These are phyloP conservation scores for Epizoanthus fatuus DNA, from an alignment of 92 coral and sea anemone genomes.

Conservation along the genomic window DNA sequence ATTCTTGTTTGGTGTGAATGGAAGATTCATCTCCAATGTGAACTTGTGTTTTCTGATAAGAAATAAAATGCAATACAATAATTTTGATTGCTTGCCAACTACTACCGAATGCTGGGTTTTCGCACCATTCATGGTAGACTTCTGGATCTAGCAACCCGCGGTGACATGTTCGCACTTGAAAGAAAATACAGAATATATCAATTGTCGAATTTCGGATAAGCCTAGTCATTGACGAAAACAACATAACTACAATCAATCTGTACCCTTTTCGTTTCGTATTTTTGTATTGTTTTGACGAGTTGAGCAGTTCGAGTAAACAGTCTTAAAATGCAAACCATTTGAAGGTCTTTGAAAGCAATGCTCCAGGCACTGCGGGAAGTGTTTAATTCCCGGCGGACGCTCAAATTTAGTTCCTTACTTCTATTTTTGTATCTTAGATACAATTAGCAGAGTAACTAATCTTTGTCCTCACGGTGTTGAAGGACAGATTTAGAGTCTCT, in stretches of 20 bases:
- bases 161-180: no score
- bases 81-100: background rate
- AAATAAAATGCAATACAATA: background rate
- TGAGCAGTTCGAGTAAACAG: background rate
- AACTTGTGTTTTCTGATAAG: background rate
- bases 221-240: background rate
- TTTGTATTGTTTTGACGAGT: background rate
- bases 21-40: background rate
- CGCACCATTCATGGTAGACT: no score
- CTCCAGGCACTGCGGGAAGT: constrained; percentile 9
- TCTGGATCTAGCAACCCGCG: no score
- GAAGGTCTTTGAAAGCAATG: background rate
- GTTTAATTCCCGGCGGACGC: background rate
- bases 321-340: constrained; percentile 2
- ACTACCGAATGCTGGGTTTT: background rate
- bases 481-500: background rate
- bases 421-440: background rate
- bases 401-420: background rate
- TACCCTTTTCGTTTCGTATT: background rate
- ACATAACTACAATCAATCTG: background rate
- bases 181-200: no score
- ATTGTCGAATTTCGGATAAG: no score
- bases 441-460: background rate
- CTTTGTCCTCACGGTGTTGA: background rate
- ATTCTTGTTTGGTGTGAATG: background rate